Base-by-base conservation (phyloP, 1,140 invertebrate genomes). In the Drosophila ambigua region DNA sequence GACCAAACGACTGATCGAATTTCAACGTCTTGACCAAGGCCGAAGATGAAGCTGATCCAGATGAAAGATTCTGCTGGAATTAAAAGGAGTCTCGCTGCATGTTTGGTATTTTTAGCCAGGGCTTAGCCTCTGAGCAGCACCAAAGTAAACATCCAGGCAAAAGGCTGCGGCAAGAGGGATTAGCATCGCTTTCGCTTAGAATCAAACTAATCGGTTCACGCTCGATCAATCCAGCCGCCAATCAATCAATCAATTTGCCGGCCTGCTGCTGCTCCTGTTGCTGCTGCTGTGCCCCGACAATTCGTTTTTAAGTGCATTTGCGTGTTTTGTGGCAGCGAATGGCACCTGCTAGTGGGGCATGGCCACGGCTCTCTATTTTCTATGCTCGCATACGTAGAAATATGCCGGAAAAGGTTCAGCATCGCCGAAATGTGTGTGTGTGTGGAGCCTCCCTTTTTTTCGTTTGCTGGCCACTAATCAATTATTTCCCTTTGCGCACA, bases 301-400 rank as follows among this genome's bases (percentile, higher is more conserved):
- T 72, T 79, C 48, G n/a, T 35, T 35, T 65, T 49, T 69, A 77
- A 87, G 83, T 83, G 83, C 72, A 88, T 83, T 87, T 76, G 39
- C 73, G 66, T 87, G 83, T 87, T 87, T 49, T 54, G 58, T 41
- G 60, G 61, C 54, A 23, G 13, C 9, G 31, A 64, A 44, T 45
- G 41, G 15, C 49, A 54, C 64, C 66, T 49, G 66, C 16, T 57
- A 68, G 31, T 35, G 4, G 11, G 11, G 35, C 1, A 13, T 39
- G 35, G 35, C 35, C 35, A 5, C 11, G 11, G 11, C 35, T 39
- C 35, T 39, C 35, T 39, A 0, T 39, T 39, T 13, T 39, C 35
- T 5, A 5, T 39, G 4, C 11, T 11, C 35, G 35, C 11, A 2
- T 39, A 5, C 9, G 35, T 13, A 39, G 11, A 13, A 5, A 13